Evolutionary conservation across 2,888 invertebrate species (phyloP).

Genomic region (Chaitophorus viminalis): DNA sequence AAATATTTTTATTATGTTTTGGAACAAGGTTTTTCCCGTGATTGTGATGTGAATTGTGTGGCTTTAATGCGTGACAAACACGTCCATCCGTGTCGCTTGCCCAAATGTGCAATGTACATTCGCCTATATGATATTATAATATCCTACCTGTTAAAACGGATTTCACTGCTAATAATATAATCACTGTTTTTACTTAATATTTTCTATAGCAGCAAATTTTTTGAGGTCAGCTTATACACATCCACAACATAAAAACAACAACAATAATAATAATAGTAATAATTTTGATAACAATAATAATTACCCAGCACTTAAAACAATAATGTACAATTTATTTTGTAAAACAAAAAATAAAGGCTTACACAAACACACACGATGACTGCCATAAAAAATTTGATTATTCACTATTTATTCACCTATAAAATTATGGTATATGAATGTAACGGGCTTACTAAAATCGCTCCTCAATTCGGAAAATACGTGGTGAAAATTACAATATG

Average conservation of each 20-base stretch:
- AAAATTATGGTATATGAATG: neutral
- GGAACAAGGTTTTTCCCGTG: too few relatives aligned
- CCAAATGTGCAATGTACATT: neutral
- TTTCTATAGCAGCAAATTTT: neutral
- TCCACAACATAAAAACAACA: neutral
- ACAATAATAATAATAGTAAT: neutral
- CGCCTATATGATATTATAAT: neutral
- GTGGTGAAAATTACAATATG: too few relatives aligned
- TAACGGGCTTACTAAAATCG: neutral
- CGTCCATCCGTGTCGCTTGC: neutral
- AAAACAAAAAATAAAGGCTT: neutral
- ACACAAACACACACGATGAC: neutral
- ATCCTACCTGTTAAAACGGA: neutral
- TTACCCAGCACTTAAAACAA: neutral
- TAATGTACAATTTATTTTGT: neutral
- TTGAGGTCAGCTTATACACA: neutral
- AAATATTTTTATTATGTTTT: too few relatives aligned
- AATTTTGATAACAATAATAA: neutral
- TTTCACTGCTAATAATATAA: neutral
- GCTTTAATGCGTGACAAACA: neutral
- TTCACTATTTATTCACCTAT: neutral
- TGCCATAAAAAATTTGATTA: neutral
- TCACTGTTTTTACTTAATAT: neutral
- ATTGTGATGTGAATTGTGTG: too few relatives aligned
- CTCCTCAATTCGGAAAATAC: neutral